Base-by-base conservation (phyloP, 1,140 invertebrate genomes). In the Halyomorpha halys region DNA sequence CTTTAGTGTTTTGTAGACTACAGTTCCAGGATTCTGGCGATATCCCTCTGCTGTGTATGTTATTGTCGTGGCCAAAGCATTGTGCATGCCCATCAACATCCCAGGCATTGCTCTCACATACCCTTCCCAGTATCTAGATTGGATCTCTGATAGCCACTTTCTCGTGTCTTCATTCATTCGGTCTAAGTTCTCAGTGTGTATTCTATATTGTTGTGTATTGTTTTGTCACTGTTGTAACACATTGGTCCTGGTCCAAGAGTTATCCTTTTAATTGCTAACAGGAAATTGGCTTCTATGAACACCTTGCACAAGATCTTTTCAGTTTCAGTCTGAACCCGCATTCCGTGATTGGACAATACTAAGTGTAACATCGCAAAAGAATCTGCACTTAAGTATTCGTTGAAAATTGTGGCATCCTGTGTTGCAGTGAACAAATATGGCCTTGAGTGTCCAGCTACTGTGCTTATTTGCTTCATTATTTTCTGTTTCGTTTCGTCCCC, bases 81-180 rank as follows among this genome's bases (percentile, higher is more conserved):
- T 61, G 18, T 45, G 44, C 60, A 61, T 61, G 3, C 60, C 60
- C 60, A 60, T 61, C 2, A 61, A 25, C 60, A 61, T 44, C 15
- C 60, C 60, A 13, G 39, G n/a, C 3, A 44, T 5, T 0, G 60
- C 39, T 25, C 11, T 18, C 5, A 61, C 16, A 44, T 47, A 61
- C 3, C 19, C 60, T 6, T 44, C 1, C 4, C 1, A 2, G 8
- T 44, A 39, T 39, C n/a, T 25, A 5, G 2, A 6, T 1, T 1
- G 14, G 6, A 49, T 3, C 1, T 2, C 8, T 1, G 3, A 1
- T 1, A 44, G 2, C 59, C 30, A 44, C 16, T 60, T 34, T 39
- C 6, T 15, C 2, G 59, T 60, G 1, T 39, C 18, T 8, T 11
- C 19, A n/a, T 60, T 61, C 3, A 25, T 27, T 6, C 15, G 2